phyloP scores from a whole-genome alignment of 30 jellyfish, hydroid and myxozoan genomes.

The Chironex yamaguchii region DNA sequence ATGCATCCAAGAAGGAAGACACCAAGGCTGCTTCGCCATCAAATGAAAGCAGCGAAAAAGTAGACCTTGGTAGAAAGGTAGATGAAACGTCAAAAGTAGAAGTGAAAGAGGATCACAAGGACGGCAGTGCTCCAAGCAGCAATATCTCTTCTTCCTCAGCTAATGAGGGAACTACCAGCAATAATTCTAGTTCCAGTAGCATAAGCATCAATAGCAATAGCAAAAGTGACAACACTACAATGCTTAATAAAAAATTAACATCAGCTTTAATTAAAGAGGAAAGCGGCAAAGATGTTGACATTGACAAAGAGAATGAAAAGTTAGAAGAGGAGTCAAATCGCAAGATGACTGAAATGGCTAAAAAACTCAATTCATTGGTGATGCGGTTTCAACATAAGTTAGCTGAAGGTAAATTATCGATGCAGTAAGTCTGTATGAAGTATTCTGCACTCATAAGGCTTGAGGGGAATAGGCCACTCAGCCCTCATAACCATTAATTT shows the following conservation, averaged over 20 bases:
- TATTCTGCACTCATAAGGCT: too few species aligned
- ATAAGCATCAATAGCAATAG: not conserved
- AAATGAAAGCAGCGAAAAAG: not conserved
- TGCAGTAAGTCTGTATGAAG: too few species aligned
- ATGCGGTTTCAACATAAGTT: conserved; percentile 86
- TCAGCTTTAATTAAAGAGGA: not conserved
- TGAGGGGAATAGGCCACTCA: conserved; percentile 5
- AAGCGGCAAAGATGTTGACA: conserved; percentile 5
- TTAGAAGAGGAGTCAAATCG: conserved; percentile 86
- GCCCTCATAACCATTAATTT: too few species aligned
- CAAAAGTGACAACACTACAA: not conserved
- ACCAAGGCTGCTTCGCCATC: not conserved
- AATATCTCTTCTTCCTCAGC: not conserved
- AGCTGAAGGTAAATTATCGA: conserved; percentile 77
- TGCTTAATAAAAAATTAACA: not conserved
- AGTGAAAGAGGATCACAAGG: not conserved
- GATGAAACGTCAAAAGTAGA: not conserved
- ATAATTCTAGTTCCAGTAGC: not conserved
- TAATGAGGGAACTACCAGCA: not conserved
- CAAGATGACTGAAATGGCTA: conserved; percentile 96
- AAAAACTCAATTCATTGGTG: conserved; percentile 81
- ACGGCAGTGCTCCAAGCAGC: not conserved
- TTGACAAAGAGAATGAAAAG: conserved; percentile 60
- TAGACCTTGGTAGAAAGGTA: not conserved
- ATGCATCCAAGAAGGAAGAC: not conserved